These are phyloP conservation scores for Poecilia velifera DNA, from an alignment of 2,797 vertebrate genomes.

Conservation along the genomic window DNA sequence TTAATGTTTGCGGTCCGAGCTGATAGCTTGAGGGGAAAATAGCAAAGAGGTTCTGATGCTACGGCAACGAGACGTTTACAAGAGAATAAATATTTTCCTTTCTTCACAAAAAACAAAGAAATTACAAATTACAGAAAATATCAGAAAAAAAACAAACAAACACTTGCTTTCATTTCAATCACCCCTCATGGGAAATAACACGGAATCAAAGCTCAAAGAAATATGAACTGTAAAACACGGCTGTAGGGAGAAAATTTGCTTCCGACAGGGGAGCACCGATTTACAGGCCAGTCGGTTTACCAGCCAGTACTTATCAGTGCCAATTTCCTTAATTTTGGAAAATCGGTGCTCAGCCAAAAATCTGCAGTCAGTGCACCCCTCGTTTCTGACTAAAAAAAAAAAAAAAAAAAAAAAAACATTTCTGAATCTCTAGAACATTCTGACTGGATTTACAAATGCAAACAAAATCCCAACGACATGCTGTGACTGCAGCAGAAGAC, in stretches of 20 bases:
- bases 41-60: neutral
- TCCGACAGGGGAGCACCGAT: too few species aligned
- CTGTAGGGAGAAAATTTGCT: neutral
- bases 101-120: neutral
- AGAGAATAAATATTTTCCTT: neutral
- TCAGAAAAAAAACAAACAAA: neutral
- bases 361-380: too few species aligned
- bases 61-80: neutral
- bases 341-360: too few species aligned
- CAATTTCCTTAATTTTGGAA: too few species aligned
- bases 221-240: neutral
- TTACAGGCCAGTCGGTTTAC: too few species aligned
- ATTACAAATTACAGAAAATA: neutral
- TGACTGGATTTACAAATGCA: conserved; percentile 2
- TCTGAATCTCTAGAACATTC: conserved; percentile 3
- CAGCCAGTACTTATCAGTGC: too few species aligned
- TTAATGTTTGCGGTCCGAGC: too few species aligned
- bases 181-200: neutral
- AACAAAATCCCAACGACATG: conserved; percentile 18
- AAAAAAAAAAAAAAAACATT: too few species aligned
- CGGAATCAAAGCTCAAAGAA: neutral
- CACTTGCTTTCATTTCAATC: neutral
- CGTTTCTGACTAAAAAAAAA: too few species aligned
- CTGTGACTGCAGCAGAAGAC: conserved; percentile 5
- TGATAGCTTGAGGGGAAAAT: too few species aligned